phyloP scores from a whole-genome alignment of 2,113 vertebrate genomes.

The Callipepla californica region DNA sequence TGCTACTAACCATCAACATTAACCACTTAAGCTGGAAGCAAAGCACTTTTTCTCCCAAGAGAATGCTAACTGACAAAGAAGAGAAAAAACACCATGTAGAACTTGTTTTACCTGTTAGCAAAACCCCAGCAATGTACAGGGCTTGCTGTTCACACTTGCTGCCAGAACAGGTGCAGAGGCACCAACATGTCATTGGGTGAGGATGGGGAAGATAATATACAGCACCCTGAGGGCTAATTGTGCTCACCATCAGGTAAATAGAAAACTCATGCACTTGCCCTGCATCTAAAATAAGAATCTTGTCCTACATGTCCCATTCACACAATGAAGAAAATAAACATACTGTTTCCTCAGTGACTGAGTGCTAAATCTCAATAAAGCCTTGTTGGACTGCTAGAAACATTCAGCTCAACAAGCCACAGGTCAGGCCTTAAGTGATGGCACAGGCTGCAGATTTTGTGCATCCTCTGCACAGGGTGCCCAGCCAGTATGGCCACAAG shows the following conservation, averaged over 20 bases:
- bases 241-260: neutral
- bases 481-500: accelerated
- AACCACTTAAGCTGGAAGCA: neutral
- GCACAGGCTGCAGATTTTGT: neutral
- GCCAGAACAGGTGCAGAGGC: neutral
- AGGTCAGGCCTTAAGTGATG: neutral
- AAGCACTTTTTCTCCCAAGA: neutral
- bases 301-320: neutral
- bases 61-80: neutral
- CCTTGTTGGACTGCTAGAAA: neutral
- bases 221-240: neutral
- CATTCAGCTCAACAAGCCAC: neutral
- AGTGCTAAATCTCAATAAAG: neutral
- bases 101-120: neutral
- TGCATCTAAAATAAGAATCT: neutral
- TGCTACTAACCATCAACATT: neutral
- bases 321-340: neutral
- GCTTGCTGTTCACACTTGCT: neutral
- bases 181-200: neutral
- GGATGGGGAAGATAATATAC: neutral
- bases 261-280: neutral
- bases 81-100: neutral
- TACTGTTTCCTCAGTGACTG: neutral
- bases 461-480: accelerated
- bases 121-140: neutral